These are phyloP conservation scores for Drosophila nigromelanica DNA, from an alignment of 1,140 invertebrate genomes.

Conservation along the genomic window DNA sequence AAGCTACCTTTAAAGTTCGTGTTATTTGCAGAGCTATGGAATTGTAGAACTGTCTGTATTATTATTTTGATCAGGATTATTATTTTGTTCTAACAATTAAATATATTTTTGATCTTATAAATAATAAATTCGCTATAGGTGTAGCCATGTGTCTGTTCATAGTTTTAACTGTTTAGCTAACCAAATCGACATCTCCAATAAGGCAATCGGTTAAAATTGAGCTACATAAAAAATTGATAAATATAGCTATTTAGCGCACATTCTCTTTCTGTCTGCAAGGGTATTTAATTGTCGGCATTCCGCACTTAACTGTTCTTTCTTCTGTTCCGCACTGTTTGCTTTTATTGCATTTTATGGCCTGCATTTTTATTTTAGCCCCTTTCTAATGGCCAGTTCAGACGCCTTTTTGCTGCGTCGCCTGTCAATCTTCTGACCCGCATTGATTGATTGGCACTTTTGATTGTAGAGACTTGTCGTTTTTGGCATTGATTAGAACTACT, in stretches of 20 bases:
- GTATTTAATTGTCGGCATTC: not conserved
- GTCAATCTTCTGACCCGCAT: constrained; percentile 7
- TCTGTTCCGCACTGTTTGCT: not conserved
- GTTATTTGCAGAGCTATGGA: not conserved
- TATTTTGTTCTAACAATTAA: no score
- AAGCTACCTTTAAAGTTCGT: not conserved
- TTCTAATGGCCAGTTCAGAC: constrained; percentile 21
- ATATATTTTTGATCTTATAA: no score
- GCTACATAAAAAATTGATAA: no score
- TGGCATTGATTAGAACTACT: constrained; percentile 51
- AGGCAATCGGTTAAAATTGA: no score
- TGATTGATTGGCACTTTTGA: constrained; percentile 78
- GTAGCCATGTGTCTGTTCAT: no score
- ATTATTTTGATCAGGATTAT: no score
- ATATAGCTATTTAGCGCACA: no score
- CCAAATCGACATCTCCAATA: no score
- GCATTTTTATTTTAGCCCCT: constrained; percentile 33
- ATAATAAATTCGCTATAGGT: no score
- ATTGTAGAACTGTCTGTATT: no score
- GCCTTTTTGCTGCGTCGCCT: constrained; percentile 4
- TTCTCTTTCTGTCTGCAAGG: not conserved
- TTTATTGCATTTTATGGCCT: not conserved
- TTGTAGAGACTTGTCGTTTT: constrained; percentile 58
- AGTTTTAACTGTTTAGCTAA: no score
- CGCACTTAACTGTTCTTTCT: not conserved